Conservation (phyloP, 2,797 vertebrate genomes). For the Varecia variegata region DNA sequence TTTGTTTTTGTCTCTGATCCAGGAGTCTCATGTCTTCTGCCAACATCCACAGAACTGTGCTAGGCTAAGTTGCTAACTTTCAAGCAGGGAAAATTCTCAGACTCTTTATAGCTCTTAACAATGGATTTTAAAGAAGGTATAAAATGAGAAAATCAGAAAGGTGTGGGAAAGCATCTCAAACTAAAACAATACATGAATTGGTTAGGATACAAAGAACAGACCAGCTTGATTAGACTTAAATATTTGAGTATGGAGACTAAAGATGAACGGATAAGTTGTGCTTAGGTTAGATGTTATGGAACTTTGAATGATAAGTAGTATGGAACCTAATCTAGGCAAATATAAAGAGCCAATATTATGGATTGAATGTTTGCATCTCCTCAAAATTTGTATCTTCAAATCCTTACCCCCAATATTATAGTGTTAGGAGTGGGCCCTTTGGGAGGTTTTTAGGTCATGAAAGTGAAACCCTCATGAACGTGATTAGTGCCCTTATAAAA, state of each 20-base stretch:
- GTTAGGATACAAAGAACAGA: background rate
- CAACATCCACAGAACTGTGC: background rate
- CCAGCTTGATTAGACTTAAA: background rate
- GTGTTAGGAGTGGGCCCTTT: background rate
- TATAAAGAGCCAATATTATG: background rate
- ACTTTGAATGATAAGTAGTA: background rate
- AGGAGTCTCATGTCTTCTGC: background rate
- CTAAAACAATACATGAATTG: background rate
- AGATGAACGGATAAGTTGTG: background rate
- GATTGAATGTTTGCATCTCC: background rate
- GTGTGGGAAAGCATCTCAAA: background rate
- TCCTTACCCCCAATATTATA: background rate
- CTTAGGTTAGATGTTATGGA: background rate
- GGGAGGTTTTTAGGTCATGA: background rate
- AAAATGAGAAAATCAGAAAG: background rate
- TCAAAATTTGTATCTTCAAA: background rate
- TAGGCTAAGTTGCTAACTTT: background rate
- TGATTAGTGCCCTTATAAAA: background rate
- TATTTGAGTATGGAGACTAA: background rate
- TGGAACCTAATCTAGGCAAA: background rate
- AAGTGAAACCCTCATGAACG: background rate
- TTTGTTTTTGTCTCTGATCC: background rate
- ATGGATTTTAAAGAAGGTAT: background rate
- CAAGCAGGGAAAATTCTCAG: background rate
- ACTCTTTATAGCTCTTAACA: background rate